A percentile compares a stretch with the other conserved stretches of the same genome.
Evolutionary conservation across 2,113 vertebrate species (phyloP).

Genomic region (Pluvialis apricaria): DNA sequence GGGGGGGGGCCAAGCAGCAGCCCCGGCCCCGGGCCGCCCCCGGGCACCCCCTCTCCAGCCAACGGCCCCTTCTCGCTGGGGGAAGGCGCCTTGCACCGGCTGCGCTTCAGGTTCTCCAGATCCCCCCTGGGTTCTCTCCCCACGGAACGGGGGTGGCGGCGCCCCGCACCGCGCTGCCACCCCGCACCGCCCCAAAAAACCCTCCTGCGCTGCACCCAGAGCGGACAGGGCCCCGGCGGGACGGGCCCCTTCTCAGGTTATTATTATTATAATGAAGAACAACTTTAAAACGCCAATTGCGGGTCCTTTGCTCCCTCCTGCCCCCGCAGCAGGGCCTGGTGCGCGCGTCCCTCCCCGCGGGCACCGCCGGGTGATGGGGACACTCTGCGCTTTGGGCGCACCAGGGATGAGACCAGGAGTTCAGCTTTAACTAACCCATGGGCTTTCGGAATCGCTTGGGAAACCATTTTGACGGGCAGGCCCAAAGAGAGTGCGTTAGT

Average conservation of each 20-base stretch:
- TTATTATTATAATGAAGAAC: background rate
- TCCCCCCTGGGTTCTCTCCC: background rate
- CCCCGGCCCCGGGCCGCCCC: too few relatives aligned
- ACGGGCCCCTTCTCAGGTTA: background rate
- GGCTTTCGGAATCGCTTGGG: background rate
- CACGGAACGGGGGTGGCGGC: background rate
- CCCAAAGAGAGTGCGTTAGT: too few relatives aligned
- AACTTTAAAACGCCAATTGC: background rate
- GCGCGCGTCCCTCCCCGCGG: background rate
- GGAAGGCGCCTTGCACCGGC: too few relatives aligned
- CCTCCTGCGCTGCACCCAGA: accelerated
- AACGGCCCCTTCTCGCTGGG: too few relatives aligned
- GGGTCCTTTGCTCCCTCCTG: background rate
- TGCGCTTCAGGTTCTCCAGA: background rate
- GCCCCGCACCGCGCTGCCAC: background rate
- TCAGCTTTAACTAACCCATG: background rate
- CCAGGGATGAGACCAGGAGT: background rate
- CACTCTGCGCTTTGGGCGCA: background rate
- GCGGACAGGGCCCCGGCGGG: background rate
- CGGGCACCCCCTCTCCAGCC: too few relatives aligned
- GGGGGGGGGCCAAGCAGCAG: too few relatives aligned
- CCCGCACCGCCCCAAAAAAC: background rate
- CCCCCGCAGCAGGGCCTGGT: too few relatives aligned
- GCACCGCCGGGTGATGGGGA: background rate
- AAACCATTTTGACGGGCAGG: background rate